Base-by-base conservation (phyloP, 2,888 invertebrate species). In the Proisotoma minuta region DNA sequence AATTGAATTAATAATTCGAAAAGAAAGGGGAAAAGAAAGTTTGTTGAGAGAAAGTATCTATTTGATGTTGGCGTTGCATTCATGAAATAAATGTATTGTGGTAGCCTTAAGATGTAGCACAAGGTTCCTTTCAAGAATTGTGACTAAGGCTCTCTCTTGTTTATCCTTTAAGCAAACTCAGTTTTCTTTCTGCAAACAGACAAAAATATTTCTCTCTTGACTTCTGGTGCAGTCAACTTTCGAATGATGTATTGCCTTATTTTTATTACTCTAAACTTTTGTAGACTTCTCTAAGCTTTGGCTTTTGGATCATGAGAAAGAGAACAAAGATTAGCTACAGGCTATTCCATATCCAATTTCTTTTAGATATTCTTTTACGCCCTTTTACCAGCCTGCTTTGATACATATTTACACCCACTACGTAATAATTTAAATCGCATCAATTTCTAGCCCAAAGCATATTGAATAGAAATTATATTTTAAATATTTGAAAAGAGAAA, bases 211-310 rank as follows among this genome's bases (percentile, higher is more conserved):
- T 27, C 51, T 51, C 43, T 43, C 26, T 51, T 20, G 8, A 27
- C 26, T 51, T 50, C 51, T 27, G 12, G n/a, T 51, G 3, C 26
- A 51, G 51, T 50, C 50, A 26, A 50, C 50, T 50, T 26, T 12
- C 2, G 27, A 24, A 27, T 51, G 51, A 51, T 51, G 51, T 27
- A 51, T 51, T 51, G n/a, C 51, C 28, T 27, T 51, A 8, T 12
- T 34, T 34, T 43, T 43, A 20, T 43, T 43, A 43, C 43, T 43
- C 4, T 18, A 43, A 43, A 43, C 43, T 43, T 43, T 43, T n/a
- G 34, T 34, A 15, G 5, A 4, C 43, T 43, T n/a, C 18, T 4
- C 5, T n/a, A 43, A 15, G 43, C 4, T n/a, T 18, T 43, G 15
- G 18, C 8, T 34, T 34, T 8, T 34, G 34, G 15, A 34, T 34